Percentiles rank a stretch among this genome's conserved stretches.
Evolutionary conservation across 2,113 vertebrate species (phyloP).

Genomic region (Paraplagusia blochii): DNA sequence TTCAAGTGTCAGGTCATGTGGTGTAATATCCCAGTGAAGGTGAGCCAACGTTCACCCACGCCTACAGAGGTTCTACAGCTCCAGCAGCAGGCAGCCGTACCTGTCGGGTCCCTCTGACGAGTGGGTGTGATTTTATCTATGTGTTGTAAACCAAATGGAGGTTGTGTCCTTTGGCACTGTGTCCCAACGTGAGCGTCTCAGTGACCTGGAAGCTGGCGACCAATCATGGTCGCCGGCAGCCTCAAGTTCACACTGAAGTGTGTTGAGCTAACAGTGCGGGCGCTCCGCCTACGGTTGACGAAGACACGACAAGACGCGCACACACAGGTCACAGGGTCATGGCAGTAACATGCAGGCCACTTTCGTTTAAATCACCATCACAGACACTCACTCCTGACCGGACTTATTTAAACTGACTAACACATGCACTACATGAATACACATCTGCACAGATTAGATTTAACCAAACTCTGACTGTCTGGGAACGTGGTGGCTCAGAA

Average conservation of each 20-base stretch:
- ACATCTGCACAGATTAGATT: too few relatives aligned
- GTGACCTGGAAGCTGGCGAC: slow-evolving; percentile 61
- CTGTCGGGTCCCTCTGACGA: slow-evolving; percentile 47
- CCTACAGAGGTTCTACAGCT: slow-evolving; percentile 37
- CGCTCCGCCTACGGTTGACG: slow-evolving; percentile 57
- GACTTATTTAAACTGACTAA: too few relatives aligned
- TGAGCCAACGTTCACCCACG: slow-evolving; percentile 67
- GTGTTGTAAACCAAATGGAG: slow-evolving; percentile 73
- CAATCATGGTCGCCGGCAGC: slow-evolving; percentile 48
- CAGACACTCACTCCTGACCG: too few relatives aligned
- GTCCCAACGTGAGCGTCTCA: slow-evolving; percentile 42
- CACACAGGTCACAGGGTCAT: slow-evolving; percentile 44
- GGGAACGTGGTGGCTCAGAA: too few relatives aligned
- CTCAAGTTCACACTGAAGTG: slow-evolving; percentile 51
- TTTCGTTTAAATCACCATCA: not conserved
- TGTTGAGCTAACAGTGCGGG: slow-evolving; percentile 44
- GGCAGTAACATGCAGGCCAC: slow-evolving; percentile 22
- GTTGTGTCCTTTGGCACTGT: slow-evolving; percentile 50
- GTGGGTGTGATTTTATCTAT: slow-evolving; percentile 55
- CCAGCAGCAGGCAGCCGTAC: slow-evolving; percentile 31
- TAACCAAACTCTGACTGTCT: too few relatives aligned
- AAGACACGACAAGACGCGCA: slow-evolving; percentile 44
- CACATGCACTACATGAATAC: too few relatives aligned
- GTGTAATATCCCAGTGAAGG: slow-evolving; percentile 44
- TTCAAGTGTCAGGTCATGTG: slow-evolving; percentile 54